phyloP scores from a whole-genome alignment of 2,888 invertebrate species.

The Chorisops tibialis region DNA sequence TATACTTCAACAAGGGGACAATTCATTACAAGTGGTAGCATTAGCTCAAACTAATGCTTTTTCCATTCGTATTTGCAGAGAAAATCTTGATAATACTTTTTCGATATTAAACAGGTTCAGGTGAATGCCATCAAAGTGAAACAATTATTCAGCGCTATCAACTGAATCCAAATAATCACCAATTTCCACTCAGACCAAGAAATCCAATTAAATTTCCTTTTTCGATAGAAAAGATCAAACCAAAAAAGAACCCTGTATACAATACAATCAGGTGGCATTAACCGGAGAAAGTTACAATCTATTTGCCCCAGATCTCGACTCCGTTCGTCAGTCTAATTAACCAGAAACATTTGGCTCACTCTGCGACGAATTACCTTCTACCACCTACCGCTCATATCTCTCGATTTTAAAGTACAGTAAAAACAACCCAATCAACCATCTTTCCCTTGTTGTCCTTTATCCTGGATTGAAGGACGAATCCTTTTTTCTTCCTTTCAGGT shows the following conservation, averaged over 20 bases:
- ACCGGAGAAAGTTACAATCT: conserved; percentile 15
- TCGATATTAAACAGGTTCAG: too few species aligned
- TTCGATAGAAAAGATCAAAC: conserved; percentile 1
- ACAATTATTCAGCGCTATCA: too few species aligned
- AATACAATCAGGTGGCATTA: conserved; percentile 19
- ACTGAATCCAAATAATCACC: too few species aligned
- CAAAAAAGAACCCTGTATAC: conserved; percentile 23
- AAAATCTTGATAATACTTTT: too few species aligned
- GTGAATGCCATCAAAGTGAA: too few species aligned
- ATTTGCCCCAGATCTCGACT: neutral
- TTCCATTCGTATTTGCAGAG: too few species aligned
- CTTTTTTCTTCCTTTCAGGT: neutral
- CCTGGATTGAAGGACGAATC: conserved; percentile 10
- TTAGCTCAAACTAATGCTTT: too few species aligned
- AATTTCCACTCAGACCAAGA: too few species aligned
- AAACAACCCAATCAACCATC: conserved; percentile 15
- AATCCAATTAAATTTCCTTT: conserved; percentile 23
- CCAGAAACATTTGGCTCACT: conserved; percentile 1
- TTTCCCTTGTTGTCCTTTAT: neutral
- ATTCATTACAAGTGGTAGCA: too few species aligned
- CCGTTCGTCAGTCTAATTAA: conserved; percentile 15
- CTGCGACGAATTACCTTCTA: neutral
- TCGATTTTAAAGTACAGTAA: conserved; percentile 10
- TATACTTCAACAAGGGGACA: too few species aligned
- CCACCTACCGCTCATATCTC: neutral